Percentiles rank a stretch among this genome's conserved stretches.
These are phyloP conservation scores for Trichonephila clavata DNA, from an alignment of 1,140 invertebrate species.

Conservation along the genomic window DNA sequence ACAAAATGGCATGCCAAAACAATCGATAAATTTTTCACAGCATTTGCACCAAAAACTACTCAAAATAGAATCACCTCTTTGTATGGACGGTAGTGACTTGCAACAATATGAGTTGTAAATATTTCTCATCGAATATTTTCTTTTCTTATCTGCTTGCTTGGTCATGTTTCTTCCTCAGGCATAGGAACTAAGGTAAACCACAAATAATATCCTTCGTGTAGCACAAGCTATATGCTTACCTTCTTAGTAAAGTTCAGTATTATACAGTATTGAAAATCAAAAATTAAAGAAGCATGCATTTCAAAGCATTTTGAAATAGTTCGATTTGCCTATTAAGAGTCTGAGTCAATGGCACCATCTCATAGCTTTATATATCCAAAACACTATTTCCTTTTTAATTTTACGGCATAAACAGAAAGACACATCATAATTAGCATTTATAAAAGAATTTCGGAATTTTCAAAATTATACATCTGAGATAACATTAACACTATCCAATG, in stretches of 20 bases:
- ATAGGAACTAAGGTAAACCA: conserved; percentile 73
- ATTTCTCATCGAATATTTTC: not conserved
- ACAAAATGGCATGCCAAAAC: conserved; percentile 52
- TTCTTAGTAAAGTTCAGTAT: not conserved
- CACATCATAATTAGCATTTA: not conserved
- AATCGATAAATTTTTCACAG: conserved; percentile 54
- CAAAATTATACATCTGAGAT: not conserved
- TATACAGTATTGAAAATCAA: not conserved
- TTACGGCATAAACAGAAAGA: not conserved
- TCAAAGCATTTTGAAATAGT: conserved; percentile 1
- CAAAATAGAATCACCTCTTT: conserved; percentile 72
- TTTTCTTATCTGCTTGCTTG: not conserved
- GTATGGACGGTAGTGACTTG: conserved; percentile 57
- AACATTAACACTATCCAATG: too few species aligned
- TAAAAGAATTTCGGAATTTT: not conserved
- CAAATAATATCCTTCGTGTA: conserved; percentile 51
- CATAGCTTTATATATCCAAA: not conserved
- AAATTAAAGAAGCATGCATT: conserved; percentile 31
- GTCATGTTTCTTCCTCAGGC: conserved; percentile 41
- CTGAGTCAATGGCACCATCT: not conserved
- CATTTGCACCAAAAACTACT: conserved; percentile 57
- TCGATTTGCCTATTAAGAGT: not conserved
- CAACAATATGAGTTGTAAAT: conserved; percentile 60
- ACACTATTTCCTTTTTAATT: not conserved
- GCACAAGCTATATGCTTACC: conserved; percentile 5